Evolutionary conservation across 2,888 invertebrate species (phyloP).

Genomic region (Xylocampa areola): DNA sequence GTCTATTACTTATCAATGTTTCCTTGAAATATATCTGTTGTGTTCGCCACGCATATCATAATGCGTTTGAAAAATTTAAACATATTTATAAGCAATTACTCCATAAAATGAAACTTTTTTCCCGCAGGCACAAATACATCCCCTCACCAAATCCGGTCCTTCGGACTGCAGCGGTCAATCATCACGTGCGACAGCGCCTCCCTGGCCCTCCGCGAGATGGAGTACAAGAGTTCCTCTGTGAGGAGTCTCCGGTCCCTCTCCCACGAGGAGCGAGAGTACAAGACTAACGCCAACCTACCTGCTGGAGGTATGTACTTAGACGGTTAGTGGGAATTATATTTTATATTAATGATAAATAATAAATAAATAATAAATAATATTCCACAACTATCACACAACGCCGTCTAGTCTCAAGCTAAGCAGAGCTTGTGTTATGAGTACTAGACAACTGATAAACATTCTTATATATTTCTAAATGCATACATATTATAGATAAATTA

Average conservation of each 20-base stretch:
- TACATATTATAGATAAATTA: no score
- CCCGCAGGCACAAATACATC: slow-evolving; percentile 88
- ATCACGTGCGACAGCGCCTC: slow-evolving; percentile 88
- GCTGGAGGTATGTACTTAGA: slow-evolving; percentile 77
- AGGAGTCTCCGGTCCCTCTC: slow-evolving; percentile 90
- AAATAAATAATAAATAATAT: no score
- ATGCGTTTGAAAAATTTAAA: neutral
- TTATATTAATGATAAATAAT: no score
- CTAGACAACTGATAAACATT: no score
- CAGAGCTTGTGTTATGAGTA: no score
- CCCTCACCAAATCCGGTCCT: slow-evolving; percentile 93
- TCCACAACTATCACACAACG: no score
- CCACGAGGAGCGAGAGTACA: slow-evolving; percentile 91
- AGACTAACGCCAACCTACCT: slow-evolving; percentile 89
- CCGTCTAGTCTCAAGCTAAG: no score
- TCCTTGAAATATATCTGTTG: no score
- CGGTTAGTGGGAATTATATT: slow-evolving; percentile 29
- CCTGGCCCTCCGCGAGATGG: slow-evolving; percentile 84
- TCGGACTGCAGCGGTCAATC: slow-evolving; percentile 93
- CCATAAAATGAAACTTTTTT: neutral
- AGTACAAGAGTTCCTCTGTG: slow-evolving; percentile 89
- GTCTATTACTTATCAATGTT: no score
- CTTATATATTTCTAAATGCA: no score
- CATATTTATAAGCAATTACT: neutral
- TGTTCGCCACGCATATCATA: no score